phyloP scores from a whole-genome alignment of 2,797 vertebrate genomes.

The Girardinus metallicus region DNA sequence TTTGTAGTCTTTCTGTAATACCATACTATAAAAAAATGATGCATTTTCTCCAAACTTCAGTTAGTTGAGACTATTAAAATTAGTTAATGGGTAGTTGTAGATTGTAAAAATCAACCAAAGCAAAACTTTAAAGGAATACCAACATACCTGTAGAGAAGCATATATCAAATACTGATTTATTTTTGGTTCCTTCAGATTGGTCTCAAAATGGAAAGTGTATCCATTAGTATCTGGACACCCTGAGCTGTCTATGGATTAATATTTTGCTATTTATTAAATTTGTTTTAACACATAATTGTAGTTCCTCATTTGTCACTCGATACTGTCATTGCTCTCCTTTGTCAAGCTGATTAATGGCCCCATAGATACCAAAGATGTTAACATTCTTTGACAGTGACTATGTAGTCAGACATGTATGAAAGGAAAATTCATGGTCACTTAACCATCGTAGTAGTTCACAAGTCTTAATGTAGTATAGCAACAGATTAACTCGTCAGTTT shows the following conservation, averaged over 20 bases:
- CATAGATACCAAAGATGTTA: slow-evolving; percentile 45
- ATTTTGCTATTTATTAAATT: slow-evolving; percentile 6
- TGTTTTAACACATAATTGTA: slow-evolving; percentile 37
- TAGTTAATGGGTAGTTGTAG: no score
- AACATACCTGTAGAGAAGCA: no score
- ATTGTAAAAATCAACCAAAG: no score
- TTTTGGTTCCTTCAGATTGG: slow-evolving; percentile 3
- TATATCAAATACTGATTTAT: slow-evolving; percentile 6
- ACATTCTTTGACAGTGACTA: slow-evolving; percentile 22
- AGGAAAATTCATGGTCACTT: slow-evolving; percentile 11
- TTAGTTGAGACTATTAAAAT: no score
- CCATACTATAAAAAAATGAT: no score
- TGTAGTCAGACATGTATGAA: slow-evolving; percentile 14
- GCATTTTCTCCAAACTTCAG: no score
- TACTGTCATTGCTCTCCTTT: slow-evolving; percentile 52
- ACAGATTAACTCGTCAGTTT: slow-evolving; percentile 16
- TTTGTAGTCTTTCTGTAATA: not conserved
- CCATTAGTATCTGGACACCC: not conserved
- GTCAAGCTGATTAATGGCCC: slow-evolving; percentile 53
- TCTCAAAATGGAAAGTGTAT: slow-evolving; percentile 9
- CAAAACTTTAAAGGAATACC: no score
- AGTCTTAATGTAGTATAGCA: slow-evolving; percentile 12
- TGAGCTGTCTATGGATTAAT: slow-evolving; percentile 12
- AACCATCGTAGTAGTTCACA: slow-evolving; percentile 5
- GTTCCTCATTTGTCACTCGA: slow-evolving; percentile 53